These are phyloP conservation scores for Streptopelia turtur DNA, from an alignment of 2,797 vertebrate species.

Conservation along the genomic window DNA sequence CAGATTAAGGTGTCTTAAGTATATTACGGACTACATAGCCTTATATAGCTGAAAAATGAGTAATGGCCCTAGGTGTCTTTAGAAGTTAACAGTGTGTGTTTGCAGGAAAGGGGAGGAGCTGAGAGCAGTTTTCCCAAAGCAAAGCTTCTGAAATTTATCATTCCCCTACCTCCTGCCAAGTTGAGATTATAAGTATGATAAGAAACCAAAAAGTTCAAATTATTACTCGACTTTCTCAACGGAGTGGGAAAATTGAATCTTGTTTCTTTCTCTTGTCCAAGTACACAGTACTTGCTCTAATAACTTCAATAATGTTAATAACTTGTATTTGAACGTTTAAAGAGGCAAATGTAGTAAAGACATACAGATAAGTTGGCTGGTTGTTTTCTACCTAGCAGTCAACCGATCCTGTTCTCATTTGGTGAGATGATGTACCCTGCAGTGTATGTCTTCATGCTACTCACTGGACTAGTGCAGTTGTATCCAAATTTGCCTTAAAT, in stretches of 20 bases:
- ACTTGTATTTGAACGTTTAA: not conserved
- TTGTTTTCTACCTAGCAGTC: not conserved
- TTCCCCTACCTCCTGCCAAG: not conserved
- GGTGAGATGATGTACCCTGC: fast-evolving
- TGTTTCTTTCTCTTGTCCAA: not conserved
- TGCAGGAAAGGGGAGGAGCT: not conserved
- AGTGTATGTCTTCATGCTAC: not conserved
- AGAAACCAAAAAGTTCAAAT: not conserved
- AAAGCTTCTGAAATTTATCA: not conserved
- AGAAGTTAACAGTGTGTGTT: not conserved
- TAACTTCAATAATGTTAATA: not conserved
- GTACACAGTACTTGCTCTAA: not conserved
- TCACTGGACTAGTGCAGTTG: not conserved
- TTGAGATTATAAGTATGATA: not conserved
- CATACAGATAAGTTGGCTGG: not conserved
- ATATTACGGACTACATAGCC: not conserved
- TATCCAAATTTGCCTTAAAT: not conserved
- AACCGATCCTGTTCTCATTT: not conserved
- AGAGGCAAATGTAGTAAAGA: not conserved
- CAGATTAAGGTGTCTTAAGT: not conserved
- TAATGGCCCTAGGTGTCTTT: not conserved
- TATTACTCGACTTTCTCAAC: not conserved
- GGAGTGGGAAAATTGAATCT: not conserved
- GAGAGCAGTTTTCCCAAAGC: not conserved
- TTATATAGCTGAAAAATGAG: not conserved